Conservation (phyloP, 2,888 invertebrate species). For the Hymenopus coronatus region DNA sequence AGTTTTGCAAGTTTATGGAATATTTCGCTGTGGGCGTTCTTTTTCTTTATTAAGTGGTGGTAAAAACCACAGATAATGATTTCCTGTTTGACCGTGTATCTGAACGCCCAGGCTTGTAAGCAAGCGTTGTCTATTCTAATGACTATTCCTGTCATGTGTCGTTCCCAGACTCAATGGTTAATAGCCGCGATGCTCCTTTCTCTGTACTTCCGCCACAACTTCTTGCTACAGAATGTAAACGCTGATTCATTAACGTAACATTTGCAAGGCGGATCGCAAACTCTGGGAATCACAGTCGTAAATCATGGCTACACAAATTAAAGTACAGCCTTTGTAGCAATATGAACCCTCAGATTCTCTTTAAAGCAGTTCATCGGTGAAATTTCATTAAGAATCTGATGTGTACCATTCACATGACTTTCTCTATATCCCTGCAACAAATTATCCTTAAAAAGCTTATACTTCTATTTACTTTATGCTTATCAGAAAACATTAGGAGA, state of each 20-base stretch:
- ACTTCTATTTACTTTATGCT: too few relatives aligned
- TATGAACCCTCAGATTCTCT: too few relatives aligned
- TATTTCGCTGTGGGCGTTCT: background rate
- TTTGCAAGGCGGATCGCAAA: too few relatives aligned
- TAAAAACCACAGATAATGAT: background rate
- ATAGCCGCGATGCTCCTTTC: background rate
- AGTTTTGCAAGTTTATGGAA: background rate
- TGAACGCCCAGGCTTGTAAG: background rate
- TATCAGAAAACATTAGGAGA: too few relatives aligned
- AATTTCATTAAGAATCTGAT: too few relatives aligned
- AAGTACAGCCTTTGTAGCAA: too few relatives aligned
- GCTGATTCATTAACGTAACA: background rate
- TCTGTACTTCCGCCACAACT: background rate
- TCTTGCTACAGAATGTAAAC: background rate
- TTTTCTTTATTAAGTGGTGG: background rate
- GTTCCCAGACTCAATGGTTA: background rate
- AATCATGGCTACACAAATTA: too few relatives aligned
- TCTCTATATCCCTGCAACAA: too few relatives aligned
- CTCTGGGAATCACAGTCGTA: too few relatives aligned
- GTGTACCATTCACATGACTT: too few relatives aligned
- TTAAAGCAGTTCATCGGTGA: too few relatives aligned
- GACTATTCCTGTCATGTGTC: background rate
- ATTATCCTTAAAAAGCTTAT: too few relatives aligned
- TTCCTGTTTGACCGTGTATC: background rate
- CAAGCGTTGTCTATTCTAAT: background rate